phyloP scores from a whole-genome alignment of 2,113 vertebrate species.

The Sardina pilchardus region DNA sequence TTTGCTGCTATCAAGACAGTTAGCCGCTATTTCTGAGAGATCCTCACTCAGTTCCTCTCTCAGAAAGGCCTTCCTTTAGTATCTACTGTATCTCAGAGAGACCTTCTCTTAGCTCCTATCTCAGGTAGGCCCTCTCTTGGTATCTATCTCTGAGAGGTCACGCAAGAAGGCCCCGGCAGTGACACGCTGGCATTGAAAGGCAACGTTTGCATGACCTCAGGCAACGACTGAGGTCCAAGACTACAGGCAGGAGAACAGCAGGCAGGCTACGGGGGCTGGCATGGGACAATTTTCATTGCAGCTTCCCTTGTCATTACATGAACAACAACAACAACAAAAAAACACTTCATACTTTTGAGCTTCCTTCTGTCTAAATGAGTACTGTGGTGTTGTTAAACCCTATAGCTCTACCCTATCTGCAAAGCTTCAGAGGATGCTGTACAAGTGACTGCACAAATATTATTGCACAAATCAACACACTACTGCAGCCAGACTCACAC shows the following conservation, averaged over 20 bases:
- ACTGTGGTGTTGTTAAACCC: not conserved
- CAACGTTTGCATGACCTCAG: not conserved
- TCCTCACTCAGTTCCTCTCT: too few relatives aligned
- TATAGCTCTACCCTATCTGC: not conserved
- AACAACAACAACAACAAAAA: not conserved
- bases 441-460: not conserved
- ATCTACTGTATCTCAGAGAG: too few relatives aligned
- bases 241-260: not conserved
- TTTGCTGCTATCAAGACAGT: too few relatives aligned
- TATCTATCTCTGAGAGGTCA: not conserved
- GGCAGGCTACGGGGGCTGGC: not conserved
- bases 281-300: not conserved
- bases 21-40: too few relatives aligned
- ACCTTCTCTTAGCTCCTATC: too few relatives aligned
- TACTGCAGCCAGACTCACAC: not conserved
- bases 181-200: not conserved
- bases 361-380: not conserved
- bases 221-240: not conserved
- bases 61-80: too few relatives aligned
- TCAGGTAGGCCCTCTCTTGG: not conserved
- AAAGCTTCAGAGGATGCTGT: not conserved
- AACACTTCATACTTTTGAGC: not conserved
- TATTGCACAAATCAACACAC: not conserved
- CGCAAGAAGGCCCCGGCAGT: not conserved
- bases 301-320: not conserved